Evolutionary conservation across 2,888 invertebrate genomes (phyloP), one percentile per base, ranked within the genome.

Genomic region (Rhingia campestris): DNA sequence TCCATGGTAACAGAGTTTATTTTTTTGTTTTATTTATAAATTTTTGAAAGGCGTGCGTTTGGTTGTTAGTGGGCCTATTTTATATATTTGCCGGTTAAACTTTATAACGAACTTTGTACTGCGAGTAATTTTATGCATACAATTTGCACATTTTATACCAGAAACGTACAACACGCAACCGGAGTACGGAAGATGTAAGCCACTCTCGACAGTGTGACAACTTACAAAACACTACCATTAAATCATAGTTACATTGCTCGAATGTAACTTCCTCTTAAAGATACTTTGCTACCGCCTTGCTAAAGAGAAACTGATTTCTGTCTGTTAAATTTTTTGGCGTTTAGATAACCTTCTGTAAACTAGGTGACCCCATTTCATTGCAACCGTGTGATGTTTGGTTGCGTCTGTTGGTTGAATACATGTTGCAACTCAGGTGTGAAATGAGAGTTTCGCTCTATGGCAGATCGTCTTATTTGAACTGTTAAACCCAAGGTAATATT

Each of bases 221-320:
- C 22, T 53, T 14, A 67, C 49, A 58, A 58, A 66, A 74, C 49
- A 61, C 35, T 47, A 30, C 61, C 80, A 81, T 70, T 82, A 73
- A 77, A 67, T 82, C 77, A 82, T 73, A 73, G 73, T 73, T 77
- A 9, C 10, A 54, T 67, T 80, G 74, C 63, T 69, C 73, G 51
- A 43, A 63, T 73, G 82, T 74, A 79, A 82, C 69, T 82, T 79
- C 82, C 82, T 82, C 81, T 82, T 63, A 69, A 64, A 82, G 82
- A 67, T 77, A 67, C 58, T 30, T 58, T 6, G 51, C 33, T 45
- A 32, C 22, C 10, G 9, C 41, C 7, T 51, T 12, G 14, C 67
- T 33, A 58, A 69, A 82, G 77, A 69, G 79, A 82, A 82, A 82
- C 67, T 58, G 73, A 35, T 45, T 73, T 76, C 76, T 47, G 75